phyloP scores from a whole-genome alignment of 2,797 vertebrate species.

The Fundulus diaphanus region DNA sequence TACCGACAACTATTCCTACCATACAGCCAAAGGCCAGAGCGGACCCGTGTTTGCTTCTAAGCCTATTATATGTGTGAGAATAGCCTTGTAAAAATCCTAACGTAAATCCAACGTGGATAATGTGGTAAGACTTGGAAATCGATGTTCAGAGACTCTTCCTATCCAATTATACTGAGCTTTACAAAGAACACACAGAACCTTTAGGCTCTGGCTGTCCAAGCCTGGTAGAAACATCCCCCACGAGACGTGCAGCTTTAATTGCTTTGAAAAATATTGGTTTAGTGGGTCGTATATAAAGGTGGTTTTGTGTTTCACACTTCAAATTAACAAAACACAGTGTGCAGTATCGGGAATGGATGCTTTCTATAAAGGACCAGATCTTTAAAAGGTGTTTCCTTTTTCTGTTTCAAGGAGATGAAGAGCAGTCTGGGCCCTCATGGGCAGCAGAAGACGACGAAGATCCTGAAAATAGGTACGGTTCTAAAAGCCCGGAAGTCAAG shows the following conservation, averaged over 20 bases:
- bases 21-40: not conserved
- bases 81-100: not conserved
- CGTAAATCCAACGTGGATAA: not conserved
- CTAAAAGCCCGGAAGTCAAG: constrained; percentile 84
- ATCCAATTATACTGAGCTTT: not conserved
- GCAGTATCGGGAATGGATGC: not conserved
- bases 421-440: constrained; percentile 85
- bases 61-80: not conserved
- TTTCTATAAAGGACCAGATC: not conserved
- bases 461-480: constrained; percentile 99
- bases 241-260: not conserved
- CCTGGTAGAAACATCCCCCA: not conserved
- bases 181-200: not conserved
- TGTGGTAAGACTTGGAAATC: not conserved
- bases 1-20: not conserved
- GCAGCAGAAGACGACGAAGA: constrained; percentile 93
- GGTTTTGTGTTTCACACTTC: not conserved
- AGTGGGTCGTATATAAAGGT: not conserved
- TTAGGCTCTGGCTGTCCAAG: not conserved
- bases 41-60: not conserved
- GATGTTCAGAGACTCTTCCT: not conserved
- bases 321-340: not conserved
- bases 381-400: not conserved
- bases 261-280: not conserved
- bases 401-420: constrained; percentile 87